Evolutionary conservation across 2,888 invertebrate species (phyloP).

Genomic region (Pollenia labialis): DNA sequence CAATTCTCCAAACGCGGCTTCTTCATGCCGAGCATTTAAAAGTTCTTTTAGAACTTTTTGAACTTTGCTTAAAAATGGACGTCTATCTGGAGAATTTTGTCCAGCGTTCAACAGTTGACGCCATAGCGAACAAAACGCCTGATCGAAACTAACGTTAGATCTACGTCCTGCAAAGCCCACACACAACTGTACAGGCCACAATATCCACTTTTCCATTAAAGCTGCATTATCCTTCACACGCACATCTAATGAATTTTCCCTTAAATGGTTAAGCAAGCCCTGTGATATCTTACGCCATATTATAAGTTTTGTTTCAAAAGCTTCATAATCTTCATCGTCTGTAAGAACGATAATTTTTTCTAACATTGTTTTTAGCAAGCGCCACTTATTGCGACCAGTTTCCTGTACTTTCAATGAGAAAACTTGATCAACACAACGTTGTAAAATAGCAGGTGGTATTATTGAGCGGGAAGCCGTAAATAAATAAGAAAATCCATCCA

Average conservation of each 20-base stretch:
- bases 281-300: conserved; percentile 80
- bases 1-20: conserved; percentile 77
- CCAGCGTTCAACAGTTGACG: conserved; percentile 78
- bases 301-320: conserved; percentile 77
- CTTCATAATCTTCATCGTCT: conserved; percentile 79
- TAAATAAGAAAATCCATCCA: conserved; percentile 70
- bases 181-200: conserved; percentile 81
- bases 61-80: conserved; percentile 75
- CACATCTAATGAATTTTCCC: conserved; percentile 77
- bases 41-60: conserved; percentile 75
- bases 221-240: conserved; percentile 74
- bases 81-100: conserved; percentile 77
- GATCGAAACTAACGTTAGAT: conserved; percentile 75
- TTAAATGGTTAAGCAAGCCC: conserved; percentile 76
- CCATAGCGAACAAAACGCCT: conserved; percentile 78
- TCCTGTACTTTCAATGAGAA: conserved; percentile 75
- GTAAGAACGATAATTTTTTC: conserved; percentile 76
- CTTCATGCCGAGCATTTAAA: conserved; percentile 75
- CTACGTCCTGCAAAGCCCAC: conserved; percentile 77
- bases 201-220: conserved; percentile 79
- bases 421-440: conserved; percentile 77
- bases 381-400: conserved; percentile 75
- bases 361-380: conserved; percentile 75
- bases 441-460: conserved; percentile 77
- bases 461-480: conserved; percentile 75